Percentiles rank a stretch among this genome's conserved stretches.
These are phyloP conservation scores for Apoderus coryli DNA, from an alignment of 2,888 invertebrate species.

Conservation along the genomic window DNA sequence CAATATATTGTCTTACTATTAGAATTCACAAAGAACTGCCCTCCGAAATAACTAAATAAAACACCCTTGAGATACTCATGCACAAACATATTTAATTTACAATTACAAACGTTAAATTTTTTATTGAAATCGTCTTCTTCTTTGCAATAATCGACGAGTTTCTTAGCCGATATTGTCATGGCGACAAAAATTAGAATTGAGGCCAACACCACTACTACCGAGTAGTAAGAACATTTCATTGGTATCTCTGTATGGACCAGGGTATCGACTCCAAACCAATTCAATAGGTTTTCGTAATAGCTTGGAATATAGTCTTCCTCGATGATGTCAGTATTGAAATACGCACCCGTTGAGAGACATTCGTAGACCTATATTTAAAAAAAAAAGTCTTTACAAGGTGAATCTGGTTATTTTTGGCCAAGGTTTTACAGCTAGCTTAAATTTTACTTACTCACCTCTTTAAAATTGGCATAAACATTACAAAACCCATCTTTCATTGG, in stretches of 20 bases:
- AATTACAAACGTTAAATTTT: constrained; percentile 15
- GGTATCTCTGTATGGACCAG: background rate
- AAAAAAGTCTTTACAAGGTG: too few species aligned
- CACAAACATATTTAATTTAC: constrained; percentile 15
- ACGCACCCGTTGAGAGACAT: constrained; percentile 1
- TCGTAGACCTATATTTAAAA: too few species aligned
- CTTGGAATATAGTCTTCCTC: background rate
- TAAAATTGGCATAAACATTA: constrained; percentile 4
- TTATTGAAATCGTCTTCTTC: constrained; percentile 17
- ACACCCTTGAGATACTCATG: constrained; percentile 8
- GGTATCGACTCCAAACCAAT: background rate
- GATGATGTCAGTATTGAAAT: background rate
- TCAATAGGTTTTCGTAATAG: background rate
- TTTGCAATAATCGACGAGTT: constrained; percentile 17
- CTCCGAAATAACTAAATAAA: too few species aligned
- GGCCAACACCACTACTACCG: background rate
- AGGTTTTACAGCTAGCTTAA: too few species aligned
- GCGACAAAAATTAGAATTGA: constrained; percentile 1
- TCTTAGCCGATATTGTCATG: constrained; percentile 15
- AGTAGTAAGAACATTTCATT: constrained; percentile 1
- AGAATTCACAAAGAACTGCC: too few species aligned
- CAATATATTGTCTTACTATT: too few species aligned
- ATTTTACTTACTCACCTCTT: too few species aligned
- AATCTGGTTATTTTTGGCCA: too few species aligned
- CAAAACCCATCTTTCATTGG: constrained; percentile 6